These are phyloP conservation scores for Sylvilagus bachmani DNA, from an alignment of 2,113 vertebrate species.

Conservation along the genomic window DNA sequence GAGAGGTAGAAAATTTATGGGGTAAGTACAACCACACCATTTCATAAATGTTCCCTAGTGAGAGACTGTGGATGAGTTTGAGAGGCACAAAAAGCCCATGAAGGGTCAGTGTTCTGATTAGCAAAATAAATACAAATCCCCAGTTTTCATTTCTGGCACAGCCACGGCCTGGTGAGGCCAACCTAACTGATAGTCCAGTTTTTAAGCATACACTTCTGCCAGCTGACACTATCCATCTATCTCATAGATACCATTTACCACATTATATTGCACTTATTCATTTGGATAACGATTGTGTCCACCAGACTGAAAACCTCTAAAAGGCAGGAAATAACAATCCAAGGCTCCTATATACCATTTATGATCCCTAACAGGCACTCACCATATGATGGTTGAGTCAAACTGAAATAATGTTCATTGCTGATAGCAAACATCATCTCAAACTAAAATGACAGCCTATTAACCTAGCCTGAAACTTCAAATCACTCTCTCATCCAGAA, in stretches of 20 bases:
- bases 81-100: background rate
- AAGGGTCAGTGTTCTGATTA: background rate
- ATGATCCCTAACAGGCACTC: background rate
- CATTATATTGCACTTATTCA: background rate
- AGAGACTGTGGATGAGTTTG: background rate
- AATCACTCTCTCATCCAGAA: background rate
- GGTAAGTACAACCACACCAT: background rate
- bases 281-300: background rate
- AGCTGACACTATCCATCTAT: background rate
- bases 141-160: background rate
- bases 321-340: background rate
- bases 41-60: background rate
- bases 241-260: background rate
- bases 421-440: background rate
- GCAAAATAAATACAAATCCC: background rate
- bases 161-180: background rate
- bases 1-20: background rate
- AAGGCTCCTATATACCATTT: background rate
- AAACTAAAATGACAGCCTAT: constrained; percentile 54
- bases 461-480: constrained; percentile 53
- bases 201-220: background rate
- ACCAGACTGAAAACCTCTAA: background rate
- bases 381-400: background rate
- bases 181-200: background rate
- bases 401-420: background rate